Conservation (phyloP, 2,113 vertebrate species). For the Zosterops hypoxanthus region DNA sequence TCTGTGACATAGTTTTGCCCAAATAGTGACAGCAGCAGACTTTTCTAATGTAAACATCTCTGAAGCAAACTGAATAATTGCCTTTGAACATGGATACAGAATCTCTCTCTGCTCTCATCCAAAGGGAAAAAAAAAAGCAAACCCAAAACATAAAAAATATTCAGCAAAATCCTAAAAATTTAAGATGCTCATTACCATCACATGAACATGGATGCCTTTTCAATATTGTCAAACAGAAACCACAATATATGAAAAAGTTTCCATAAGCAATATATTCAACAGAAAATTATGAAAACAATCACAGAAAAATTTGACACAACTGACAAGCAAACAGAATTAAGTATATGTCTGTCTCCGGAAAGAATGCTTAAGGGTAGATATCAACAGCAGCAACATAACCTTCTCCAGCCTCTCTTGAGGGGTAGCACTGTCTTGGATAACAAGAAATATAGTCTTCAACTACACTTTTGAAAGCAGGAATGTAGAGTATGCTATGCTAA, state of each 20-base stretch:
- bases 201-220: not conserved
- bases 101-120: not conserved
- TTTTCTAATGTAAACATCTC: not conserved
- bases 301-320: not conserved
- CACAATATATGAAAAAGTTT: not conserved
- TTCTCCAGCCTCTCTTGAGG: not conserved
- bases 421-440: constrained; percentile 5
- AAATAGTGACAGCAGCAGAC: not conserved
- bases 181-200: not conserved
- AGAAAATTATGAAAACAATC: constrained; percentile 31
- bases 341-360: not conserved
- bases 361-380: not conserved
- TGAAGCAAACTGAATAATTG: not conserved
- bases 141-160: not conserved
- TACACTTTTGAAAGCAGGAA: not conserved
- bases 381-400: not conserved
- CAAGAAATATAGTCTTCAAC: not conserved
- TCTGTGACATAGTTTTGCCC: not conserved
- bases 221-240: constrained; percentile 1
- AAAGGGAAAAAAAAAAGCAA: not conserved
- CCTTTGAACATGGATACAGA: not conserved
- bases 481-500: not conserved
- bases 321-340: constrained; percentile 29
- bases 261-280: constrained; percentile 6
- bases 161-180: not conserved